Conservation (phyloP, 2,113 vertebrate species). For the Dasyornis broadbenti region DNA sequence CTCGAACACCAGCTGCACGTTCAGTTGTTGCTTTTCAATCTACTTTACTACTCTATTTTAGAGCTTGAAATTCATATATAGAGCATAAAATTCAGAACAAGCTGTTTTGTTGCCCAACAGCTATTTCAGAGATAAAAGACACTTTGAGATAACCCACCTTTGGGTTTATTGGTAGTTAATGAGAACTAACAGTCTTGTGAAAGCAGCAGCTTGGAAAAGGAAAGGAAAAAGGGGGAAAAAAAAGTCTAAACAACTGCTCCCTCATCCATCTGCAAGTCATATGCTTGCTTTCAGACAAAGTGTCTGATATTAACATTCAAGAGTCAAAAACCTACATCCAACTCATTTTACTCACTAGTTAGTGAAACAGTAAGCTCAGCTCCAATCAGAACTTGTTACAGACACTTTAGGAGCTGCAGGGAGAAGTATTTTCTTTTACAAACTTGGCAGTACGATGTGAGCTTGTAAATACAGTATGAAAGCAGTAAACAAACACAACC, state of each 20-base stretch:
- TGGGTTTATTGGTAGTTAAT: not conserved
- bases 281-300: not conserved
- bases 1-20: not conserved
- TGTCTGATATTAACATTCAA: not conserved
- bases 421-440: not conserved
- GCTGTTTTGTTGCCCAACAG: not conserved
- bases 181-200: not conserved
- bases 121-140: not conserved
- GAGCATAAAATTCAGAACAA: not conserved
- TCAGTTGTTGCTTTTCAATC: constrained; percentile 53
- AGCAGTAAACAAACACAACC: not conserved
- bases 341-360: not conserved
- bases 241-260: not conserved
- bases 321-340: not conserved
- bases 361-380: not conserved
- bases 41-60: not conserved
- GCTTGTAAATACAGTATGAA: not conserved
- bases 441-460: not conserved
- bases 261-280: not conserved
- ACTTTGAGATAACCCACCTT: not conserved
- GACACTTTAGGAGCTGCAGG: not conserved
- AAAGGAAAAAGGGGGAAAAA: not conserved
- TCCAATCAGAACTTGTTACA: not conserved
- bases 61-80: not conserved
- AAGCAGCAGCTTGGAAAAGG: not conserved